phyloP scores from a whole-genome alignment of 2,113 vertebrate species.

The Pelecanoides urinatrix region DNA sequence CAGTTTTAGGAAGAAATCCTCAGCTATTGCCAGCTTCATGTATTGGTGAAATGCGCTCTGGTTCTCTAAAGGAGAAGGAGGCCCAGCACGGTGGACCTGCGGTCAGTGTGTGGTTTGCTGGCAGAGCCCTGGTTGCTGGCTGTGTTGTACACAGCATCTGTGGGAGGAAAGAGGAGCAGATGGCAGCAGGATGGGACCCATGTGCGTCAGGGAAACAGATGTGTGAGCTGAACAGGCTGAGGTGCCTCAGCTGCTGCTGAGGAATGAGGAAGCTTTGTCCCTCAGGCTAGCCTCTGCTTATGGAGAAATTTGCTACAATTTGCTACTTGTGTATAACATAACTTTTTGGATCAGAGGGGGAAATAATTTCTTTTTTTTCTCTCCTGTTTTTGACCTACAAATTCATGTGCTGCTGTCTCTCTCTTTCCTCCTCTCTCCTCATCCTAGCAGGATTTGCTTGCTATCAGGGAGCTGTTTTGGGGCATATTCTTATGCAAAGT shows the following conservation, averaged over 20 bases:
- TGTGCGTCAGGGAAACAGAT: not conserved
- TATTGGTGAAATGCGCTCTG: accelerated
- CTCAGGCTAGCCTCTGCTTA: not conserved
- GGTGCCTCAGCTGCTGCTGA: not conserved
- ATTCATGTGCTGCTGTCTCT: not conserved
- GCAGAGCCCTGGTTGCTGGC: not conserved
- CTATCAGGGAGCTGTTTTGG: not conserved
- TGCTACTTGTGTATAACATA: not conserved
- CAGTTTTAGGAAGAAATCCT: not conserved
- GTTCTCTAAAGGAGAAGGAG: not conserved
- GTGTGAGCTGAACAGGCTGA: not conserved
- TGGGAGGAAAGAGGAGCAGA: not conserved
- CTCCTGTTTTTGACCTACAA: not conserved
- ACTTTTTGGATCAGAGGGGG: not conserved
- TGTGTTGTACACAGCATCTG: not conserved
- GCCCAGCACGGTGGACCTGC: not conserved
- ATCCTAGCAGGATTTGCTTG: not conserved
- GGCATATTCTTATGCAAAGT: not conserved
- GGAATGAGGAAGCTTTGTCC: not conserved
- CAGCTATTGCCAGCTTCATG: not conserved
- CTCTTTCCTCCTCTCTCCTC: not conserved
- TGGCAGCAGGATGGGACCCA: not conserved
- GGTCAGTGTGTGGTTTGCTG: accelerated
- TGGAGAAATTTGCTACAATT: not conserved
- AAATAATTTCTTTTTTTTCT: not conserved